Evolutionary conservation across 2,888 invertebrate genomes (phyloP).

Genomic region (Leptinotarsa tumamoca): DNA sequence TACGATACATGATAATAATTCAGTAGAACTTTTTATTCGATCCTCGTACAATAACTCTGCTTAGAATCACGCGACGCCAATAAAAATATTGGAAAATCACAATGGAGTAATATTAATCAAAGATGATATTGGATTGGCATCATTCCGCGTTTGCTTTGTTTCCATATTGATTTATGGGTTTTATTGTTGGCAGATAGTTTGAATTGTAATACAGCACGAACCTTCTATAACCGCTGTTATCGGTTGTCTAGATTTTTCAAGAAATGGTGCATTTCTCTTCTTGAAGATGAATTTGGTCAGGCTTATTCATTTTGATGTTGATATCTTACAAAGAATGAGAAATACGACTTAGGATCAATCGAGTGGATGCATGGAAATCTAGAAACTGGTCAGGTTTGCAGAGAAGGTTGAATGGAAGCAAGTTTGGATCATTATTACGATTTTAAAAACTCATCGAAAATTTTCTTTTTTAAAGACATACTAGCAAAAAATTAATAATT

Average conservation of each 20-base stretch:
- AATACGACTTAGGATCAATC: no score
- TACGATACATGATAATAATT: background rate
- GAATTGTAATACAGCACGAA: slow-evolving; percentile 6
- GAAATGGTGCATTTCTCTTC: background rate
- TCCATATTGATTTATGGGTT: slow-evolving; percentile 18
- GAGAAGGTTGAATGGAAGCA: no score
- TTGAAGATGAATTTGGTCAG: background rate
- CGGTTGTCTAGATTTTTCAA: background rate
- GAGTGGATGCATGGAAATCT: no score
- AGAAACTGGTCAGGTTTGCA: no score
- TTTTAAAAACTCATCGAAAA: no score
- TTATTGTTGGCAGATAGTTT: slow-evolving; percentile 8
- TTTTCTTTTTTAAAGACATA: no score
- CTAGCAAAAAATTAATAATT: no score
- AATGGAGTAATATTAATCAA: slow-evolving; percentile 25
- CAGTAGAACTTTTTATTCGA: background rate
- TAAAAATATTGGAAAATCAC: slow-evolving; percentile 21
- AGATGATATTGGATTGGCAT: slow-evolving; percentile 24
- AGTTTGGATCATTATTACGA: no score
- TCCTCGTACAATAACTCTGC: slow-evolving; percentile 17
- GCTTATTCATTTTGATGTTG: background rate
- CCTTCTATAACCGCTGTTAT: background rate
- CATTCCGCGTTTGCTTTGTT: slow-evolving; percentile 19
- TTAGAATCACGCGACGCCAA: slow-evolving; percentile 24
- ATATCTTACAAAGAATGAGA: no score